Percentiles rank a stretch among this genome's conserved stretches.
Conservation (phyloP, 1,140 invertebrate species). For the Apocrypta bakeri region DNA sequence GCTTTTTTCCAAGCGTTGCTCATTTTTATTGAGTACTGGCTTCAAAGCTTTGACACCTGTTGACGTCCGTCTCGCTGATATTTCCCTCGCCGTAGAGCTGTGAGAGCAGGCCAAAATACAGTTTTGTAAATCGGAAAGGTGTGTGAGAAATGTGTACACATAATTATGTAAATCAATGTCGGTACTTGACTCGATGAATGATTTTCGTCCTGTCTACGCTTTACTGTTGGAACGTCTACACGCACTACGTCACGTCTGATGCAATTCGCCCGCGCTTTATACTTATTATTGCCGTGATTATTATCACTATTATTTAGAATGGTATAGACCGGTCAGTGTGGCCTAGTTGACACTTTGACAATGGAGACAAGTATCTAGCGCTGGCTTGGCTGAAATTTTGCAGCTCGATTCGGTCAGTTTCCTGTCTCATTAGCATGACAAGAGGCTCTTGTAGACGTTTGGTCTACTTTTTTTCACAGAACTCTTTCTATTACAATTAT, state of each 20-base stretch:
- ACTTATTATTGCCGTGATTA: slow-evolving; percentile 21
- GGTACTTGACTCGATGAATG: not conserved
- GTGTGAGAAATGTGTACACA: no score
- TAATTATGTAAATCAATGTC: no score
- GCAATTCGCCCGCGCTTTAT: not conserved
- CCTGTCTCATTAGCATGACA: slow-evolving; percentile 43
- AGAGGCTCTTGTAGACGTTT: slow-evolving; percentile 11
- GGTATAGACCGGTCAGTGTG: not conserved
- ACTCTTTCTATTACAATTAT: not conserved
- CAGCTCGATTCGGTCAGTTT: not conserved
- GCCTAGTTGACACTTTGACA: not conserved
- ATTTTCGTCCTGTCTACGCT: not conserved
- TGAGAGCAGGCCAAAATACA: no score
- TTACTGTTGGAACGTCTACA: not conserved
- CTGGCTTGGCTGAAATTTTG: not conserved
- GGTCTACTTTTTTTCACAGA: not conserved
- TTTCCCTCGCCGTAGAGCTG: no score
- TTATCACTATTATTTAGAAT: not conserved
- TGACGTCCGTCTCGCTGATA: no score
- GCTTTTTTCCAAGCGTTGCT: no score
- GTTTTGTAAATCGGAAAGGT: no score
- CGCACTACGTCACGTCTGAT: not conserved
- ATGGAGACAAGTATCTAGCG: not conserved
- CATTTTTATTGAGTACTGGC: no score
- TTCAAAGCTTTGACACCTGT: no score